Conservation (phyloP, 2,113 vertebrate genomes). For the Aviceda subcristata region DNA sequence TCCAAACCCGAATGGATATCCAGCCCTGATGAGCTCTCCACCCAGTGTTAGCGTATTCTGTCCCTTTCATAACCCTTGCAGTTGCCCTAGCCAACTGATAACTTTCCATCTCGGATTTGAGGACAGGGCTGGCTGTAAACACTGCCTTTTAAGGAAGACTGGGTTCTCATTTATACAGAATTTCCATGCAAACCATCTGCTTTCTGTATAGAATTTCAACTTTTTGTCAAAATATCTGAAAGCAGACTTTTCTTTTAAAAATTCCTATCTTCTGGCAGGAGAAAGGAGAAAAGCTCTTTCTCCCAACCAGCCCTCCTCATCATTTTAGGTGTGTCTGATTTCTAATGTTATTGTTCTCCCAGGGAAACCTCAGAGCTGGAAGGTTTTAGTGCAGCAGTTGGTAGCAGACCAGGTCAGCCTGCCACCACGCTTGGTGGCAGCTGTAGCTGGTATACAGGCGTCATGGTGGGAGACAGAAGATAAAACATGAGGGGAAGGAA, state of each 20-base stretch:
- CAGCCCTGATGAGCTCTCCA: neutral
- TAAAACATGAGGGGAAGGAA: neutral
- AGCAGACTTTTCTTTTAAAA: neutral
- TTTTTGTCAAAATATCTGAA: neutral
- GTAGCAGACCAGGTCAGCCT: neutral
- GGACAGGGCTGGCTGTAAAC: neutral
- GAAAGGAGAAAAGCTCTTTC: neutral
- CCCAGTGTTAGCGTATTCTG: neutral
- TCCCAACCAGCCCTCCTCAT: neutral
- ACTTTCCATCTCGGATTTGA: neutral
- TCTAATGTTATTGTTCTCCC: neutral
- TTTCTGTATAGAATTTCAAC: neutral
- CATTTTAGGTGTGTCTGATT: neutral
- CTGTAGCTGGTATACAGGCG: neutral
- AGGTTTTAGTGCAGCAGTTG: neutral
- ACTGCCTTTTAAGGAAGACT: neutral
- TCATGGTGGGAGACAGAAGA: neutral
- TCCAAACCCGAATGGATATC: neutral
- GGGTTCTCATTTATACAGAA: neutral
- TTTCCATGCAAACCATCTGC: neutral
- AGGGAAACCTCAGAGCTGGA: neutral
- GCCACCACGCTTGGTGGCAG: neutral
- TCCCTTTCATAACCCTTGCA: neutral
- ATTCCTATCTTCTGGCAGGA: neutral
- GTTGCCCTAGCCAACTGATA: neutral